Evolutionary conservation across 2,888 invertebrate species (phyloP), one percentile per base, ranked within the genome.

Genomic region (Chrysomela aeneicollis): DNA sequence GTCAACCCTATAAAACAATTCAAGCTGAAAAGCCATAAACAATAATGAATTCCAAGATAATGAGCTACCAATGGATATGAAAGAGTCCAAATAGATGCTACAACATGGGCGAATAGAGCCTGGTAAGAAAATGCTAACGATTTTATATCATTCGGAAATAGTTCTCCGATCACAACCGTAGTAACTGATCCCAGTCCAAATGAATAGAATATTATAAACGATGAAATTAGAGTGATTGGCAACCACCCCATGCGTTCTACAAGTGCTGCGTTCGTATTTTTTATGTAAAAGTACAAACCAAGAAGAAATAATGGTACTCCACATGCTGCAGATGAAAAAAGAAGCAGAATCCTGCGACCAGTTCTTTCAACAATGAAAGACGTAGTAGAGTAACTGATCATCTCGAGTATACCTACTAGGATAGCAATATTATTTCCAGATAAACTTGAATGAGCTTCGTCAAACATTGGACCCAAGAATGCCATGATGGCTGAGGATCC

Each of bases 131-230:
- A 53, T 0, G 91, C 92, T 19, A 87, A 83, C 0, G 90, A 87
- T 81, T 92, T 92, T 1, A 92, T 89, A 71, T 91, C 89, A 0
- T 89, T 83, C 21, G 94, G 89, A 80, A 95, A 89, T 81, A 94
- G 86, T 80, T 94, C 94, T 0, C 91, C 90, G 86, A 92, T 87
- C 32, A 93, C 88, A 0, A 92, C 89, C 92, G 92, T 92, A 0
- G 92, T 90, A 37, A 93, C 78, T 0, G 92, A 90, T 2, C 94
- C 92, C 61, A 90, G 87, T 0, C 88, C 87, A 84, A 75, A 1
- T 69, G 91, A 89, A 82, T 92, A 93, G 0, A 89, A 87, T 59
- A 89, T 82, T 65, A 92, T 90, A 83, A 89, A 93, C 17, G 90
- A 71, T 0, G 92, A 85, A 51, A 93, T 81, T 0, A 91, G 87